These are phyloP conservation scores for Egretta garzetta DNA, from an alignment of 2,113 vertebrate species.

Conservation along the genomic window DNA sequence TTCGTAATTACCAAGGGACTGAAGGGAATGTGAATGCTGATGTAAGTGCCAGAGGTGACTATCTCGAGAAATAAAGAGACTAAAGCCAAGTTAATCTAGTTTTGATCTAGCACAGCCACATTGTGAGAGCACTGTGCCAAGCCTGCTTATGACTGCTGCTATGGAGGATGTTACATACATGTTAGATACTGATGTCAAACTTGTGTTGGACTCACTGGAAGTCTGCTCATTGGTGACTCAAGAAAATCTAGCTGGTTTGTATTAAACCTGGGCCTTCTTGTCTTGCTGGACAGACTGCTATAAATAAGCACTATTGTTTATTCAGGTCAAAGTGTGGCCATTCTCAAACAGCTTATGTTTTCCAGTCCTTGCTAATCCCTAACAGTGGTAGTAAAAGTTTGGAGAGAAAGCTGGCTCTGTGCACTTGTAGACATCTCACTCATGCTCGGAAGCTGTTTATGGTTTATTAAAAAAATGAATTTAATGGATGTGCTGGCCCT, in stretches of 20 bases:
- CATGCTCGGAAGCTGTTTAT: conserved; percentile 40
- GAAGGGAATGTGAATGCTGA: conserved; percentile 1
- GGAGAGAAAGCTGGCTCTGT: conserved; percentile 6
- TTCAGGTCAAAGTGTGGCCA: background rate
- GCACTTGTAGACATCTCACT: conserved; percentile 23
- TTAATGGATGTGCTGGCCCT: conserved; percentile 57
- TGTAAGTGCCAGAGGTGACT: conserved; percentile 2
- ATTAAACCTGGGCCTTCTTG: background rate
- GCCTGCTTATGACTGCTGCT: background rate
- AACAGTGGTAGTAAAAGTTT: background rate
- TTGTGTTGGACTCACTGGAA: background rate
- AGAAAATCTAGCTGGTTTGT: background rate
- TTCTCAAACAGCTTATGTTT: conserved; percentile 18
- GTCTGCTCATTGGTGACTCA: background rate
- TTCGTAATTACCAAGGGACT: background rate
- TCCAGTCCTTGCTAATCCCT: background rate
- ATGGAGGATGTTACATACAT: background rate
- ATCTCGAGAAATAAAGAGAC: conserved; percentile 1
- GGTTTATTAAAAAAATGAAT: conserved; percentile 66
- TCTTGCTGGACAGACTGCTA: background rate
- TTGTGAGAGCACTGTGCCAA: background rate
- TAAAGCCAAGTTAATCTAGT: conserved; percentile 31
- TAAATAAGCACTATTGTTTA: conserved; percentile 13
- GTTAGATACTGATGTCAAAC: background rate
- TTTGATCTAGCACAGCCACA: conserved; percentile 18